These are phyloP conservation scores for Patella depressa DNA, from an alignment of 2,888 invertebrate genomes.

Conservation along the genomic window DNA sequence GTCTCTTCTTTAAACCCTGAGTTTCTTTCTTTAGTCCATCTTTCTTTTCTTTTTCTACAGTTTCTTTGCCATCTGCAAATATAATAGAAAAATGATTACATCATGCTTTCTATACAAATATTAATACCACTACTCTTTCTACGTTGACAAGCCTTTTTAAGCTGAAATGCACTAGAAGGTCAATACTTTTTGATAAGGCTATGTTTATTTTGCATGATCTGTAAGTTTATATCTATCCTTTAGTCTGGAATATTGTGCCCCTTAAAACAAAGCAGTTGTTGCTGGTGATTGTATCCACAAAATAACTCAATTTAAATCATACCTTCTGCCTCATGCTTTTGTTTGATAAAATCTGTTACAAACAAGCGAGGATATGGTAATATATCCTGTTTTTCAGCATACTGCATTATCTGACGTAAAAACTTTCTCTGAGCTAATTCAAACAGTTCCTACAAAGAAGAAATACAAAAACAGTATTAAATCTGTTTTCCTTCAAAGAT, in stretches of 20 bases:
- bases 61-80: constrained; percentile 10
- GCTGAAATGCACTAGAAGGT: no score
- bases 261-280: no score
- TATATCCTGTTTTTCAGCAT: constrained; percentile 52
- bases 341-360: constrained; percentile 59
- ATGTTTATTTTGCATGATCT: no score
- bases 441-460: constrained; percentile 59
- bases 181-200: no score
- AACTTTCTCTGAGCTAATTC: constrained; percentile 68
- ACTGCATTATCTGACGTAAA: constrained; percentile 60
- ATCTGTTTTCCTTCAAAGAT: no score
- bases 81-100: neutral
- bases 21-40: constrained; percentile 9
- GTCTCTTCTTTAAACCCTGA: neutral
- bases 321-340: neutral
- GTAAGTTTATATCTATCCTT: no score
- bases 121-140: neutral
- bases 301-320: no score
- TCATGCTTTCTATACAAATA: neutral
- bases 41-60: constrained; percentile 25
- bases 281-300: no score
- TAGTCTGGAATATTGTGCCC: no score
- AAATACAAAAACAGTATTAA: neutral
- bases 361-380: constrained; percentile 61
- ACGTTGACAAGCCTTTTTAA: no score